phyloP scores from a whole-genome alignment of 2,888 invertebrate genomes.

The Tanytarsus gracilentus region DNA sequence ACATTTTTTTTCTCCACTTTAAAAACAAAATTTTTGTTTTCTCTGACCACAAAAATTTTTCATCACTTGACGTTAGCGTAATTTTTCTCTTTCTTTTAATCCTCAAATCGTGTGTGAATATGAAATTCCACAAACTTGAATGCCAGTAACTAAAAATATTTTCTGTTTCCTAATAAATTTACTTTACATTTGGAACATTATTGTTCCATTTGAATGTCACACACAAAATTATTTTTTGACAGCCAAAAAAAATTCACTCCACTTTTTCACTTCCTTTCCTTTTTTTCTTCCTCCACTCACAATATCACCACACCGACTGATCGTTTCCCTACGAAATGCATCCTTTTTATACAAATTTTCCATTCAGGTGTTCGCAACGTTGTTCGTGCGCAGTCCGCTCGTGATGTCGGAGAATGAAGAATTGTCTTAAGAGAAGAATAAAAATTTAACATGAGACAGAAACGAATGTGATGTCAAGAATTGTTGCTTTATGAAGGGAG shows the following conservation, averaged over 20 bases:
- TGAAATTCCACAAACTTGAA: too few species aligned
- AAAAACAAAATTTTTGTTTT: constrained; percentile 1
- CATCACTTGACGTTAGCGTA: not conserved
- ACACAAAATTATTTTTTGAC: not conserved
- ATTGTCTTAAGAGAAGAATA: not conserved
- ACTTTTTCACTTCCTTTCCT: not conserved
- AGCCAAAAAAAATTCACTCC: not conserved
- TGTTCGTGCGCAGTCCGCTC: not conserved
- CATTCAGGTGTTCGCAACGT: constrained; percentile 5
- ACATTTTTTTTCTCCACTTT: not conserved
- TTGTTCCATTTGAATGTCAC: constrained; percentile 4
- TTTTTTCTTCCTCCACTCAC: constrained; percentile 1
- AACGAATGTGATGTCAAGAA: too few species aligned
- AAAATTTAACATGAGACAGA: too few species aligned
- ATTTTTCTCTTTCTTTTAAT: too few species aligned
- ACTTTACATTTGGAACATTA: constrained; percentile 16
- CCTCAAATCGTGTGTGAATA: too few species aligned
- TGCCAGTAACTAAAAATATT: too few species aligned
- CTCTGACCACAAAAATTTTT: not conserved
- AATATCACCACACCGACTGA: constrained; percentile 22
- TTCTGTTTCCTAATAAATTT: too few species aligned
- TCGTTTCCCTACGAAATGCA: constrained; percentile 15
- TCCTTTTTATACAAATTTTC: constrained; percentile 19
- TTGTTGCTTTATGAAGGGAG: too few species aligned
- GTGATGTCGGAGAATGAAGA: not conserved